Evolutionary conservation across 1,140 invertebrate genomes (phyloP), one percentile per base, ranked within the genome.

Genomic region (Tyrophagus putrescentiae): DNA sequence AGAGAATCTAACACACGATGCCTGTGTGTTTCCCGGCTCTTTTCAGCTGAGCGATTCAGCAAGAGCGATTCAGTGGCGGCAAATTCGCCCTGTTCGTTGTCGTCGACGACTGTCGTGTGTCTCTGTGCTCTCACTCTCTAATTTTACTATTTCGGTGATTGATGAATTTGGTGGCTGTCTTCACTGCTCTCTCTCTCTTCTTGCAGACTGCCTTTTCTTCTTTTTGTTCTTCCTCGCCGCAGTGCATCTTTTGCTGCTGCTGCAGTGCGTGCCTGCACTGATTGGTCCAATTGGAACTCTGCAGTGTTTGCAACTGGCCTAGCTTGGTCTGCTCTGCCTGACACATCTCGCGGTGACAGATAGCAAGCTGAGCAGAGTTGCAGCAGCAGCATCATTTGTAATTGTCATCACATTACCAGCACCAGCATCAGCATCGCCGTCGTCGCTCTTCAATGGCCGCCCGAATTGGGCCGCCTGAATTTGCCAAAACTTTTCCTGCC

Each of bases 241-340:
- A 13, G 36, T 39, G 36, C 21, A 21, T 39, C 13, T 39, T 13
- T 39, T 13, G 13, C 13, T 39, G 36, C 21, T 13, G 13, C 13
- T 39, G 36, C 21, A 21, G 13, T 13, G 36, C 13, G 18, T 48
- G 45, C 45, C 45, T 25, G 21, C 45, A 48, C 7, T 48, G 45
- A 48, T 48, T 48, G 45, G 45, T 48, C 45, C 45, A 48, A 48
- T 48, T 48, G 45, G 45, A 48, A 48, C 45, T n/a, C n/a, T n/a
- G n/a, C n/a, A n/a, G n/a, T n/a, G n/a, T n/a, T n/a, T n/a, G n/a
- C n/a, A n/a, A n/a, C n/a, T n/a, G n/a, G n/a, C n/a, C 23, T 39
- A 39, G 36, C 21, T 29, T 6, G 21, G 31, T 29, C 21, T 13
- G 7, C 18, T 48, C 45, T 25, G 7, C 31, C 31, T 18, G 45